A percentile compares a stretch with the other conserved stretches of the same genome.
Evolutionary conservation across 2,888 invertebrate species (phyloP).

Genomic region (Polydrusus cervinus): DNA sequence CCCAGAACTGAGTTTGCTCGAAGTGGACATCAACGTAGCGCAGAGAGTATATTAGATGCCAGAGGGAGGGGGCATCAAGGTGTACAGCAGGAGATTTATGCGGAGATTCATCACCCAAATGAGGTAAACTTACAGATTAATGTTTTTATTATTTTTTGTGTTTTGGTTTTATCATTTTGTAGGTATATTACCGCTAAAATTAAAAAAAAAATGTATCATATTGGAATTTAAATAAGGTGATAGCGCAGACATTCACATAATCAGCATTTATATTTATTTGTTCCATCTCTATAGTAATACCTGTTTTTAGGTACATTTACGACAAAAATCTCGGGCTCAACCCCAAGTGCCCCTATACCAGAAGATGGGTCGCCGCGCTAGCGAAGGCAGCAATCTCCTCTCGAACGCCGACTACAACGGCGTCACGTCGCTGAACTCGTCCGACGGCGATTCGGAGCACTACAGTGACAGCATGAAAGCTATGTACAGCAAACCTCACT

Average conservation of each 20-base stretch:
- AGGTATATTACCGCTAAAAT: too few species aligned
- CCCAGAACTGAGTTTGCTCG: constrained; percentile 60
- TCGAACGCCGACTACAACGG: constrained; percentile 59
- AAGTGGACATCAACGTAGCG: constrained; percentile 62
- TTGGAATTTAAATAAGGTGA: too few species aligned
- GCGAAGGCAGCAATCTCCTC: constrained; percentile 72
- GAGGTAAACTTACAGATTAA: constrained; percentile 61
- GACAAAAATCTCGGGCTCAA: constrained; percentile 68
- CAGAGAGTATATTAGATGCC: constrained; percentile 59
- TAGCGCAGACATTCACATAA: too few species aligned
- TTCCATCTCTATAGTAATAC: neutral
- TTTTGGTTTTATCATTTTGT: too few species aligned
- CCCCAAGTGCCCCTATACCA: constrained; percentile 69
- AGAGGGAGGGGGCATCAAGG: constrained; percentile 40
- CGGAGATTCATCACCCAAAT: constrained; percentile 64
- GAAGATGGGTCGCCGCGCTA: constrained; percentile 72
- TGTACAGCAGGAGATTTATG: constrained; percentile 59
- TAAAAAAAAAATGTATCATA: too few species aligned
- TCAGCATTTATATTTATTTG: too few species aligned
- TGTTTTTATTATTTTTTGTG: too few species aligned
- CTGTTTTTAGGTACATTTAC: constrained; percentile 48
- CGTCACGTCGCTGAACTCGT: constrained; percentile 49
- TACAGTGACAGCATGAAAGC: constrained; percentile 59
- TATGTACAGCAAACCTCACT: constrained; percentile 59
- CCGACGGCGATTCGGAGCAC: constrained; percentile 50